Conservation (phyloP, 2,797 vertebrate genomes). For the Lacerta bilineata region DNA sequence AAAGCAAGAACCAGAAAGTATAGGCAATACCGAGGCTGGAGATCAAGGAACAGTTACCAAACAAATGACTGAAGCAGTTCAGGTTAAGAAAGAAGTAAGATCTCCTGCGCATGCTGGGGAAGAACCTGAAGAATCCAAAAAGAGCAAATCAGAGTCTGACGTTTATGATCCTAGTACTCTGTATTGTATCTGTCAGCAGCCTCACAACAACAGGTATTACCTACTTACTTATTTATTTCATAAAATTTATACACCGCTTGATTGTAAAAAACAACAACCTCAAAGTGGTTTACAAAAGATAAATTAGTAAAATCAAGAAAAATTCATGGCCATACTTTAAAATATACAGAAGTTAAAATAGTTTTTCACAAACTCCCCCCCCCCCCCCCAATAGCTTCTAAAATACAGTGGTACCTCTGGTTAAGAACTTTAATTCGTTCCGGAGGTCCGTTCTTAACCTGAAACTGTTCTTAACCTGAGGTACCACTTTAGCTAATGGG, state of each 20-base stretch:
- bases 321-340: too few relatives aligned
- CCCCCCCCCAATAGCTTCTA: not conserved
- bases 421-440: too few relatives aligned
- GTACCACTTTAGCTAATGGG: too few relatives aligned
- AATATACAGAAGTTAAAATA: not conserved
- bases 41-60: constrained; percentile 64
- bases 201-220: constrained; percentile 89
- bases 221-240: not conserved
- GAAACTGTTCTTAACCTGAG: too few relatives aligned
- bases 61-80: constrained; percentile 56
- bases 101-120: constrained; percentile 38
- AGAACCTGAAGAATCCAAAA: constrained; percentile 53
- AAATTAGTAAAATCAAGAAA: too few relatives aligned
- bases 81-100: constrained; percentile 71
- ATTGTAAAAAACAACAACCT: too few relatives aligned
- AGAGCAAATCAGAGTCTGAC: constrained; percentile 81
- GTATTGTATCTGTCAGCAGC: constrained; percentile 92
- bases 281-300: too few relatives aligned
- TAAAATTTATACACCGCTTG: too few relatives aligned
- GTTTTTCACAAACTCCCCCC: not conserved
- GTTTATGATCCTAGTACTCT: constrained; percentile 85
- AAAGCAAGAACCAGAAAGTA: constrained; percentile 77
- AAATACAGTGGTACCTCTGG: not conserved
- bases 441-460: too few relatives aligned
- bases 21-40: constrained; percentile 64